Conservation (phyloP, 2,888 invertebrate genomes). For the Heliconius ethilla region DNA sequence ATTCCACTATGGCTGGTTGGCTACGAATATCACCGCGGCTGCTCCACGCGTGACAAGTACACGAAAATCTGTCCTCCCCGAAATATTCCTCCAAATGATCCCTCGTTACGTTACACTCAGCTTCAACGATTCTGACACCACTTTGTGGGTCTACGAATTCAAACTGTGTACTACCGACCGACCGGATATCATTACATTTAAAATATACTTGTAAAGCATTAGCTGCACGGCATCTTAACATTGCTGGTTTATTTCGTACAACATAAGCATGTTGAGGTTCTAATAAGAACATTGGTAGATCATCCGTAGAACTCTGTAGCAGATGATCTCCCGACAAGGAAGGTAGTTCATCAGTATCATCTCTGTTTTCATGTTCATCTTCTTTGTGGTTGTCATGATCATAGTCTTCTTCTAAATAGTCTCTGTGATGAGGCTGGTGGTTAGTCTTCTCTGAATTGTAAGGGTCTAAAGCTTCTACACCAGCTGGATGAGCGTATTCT, state of each 20-base stretch:
- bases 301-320: conserved; percentile 83
- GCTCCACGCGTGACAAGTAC: conserved; percentile 97
- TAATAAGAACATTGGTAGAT: conserved; percentile 91
- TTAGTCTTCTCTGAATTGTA: conserved; percentile 75
- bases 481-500: conserved; percentile 77
- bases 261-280: conserved; percentile 95
- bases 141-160: conserved; percentile 95
- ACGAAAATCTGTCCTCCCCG: conserved; percentile 93
- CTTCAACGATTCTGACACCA: conserved; percentile 93
- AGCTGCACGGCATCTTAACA: conserved; percentile 93
- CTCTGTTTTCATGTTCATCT: conserved; percentile 74
- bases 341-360: conserved; percentile 76
- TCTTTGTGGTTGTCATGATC: conserved; percentile 75
- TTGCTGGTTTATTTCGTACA: conserved; percentile 94
- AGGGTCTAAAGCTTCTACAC: conserved; percentile 76
- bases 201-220: conserved; percentile 94
- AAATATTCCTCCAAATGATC: conserved; percentile 97
- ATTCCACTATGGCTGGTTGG: conserved; percentile 92
- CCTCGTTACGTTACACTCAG: conserved; percentile 92
- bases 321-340: conserved; percentile 76
- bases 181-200: conserved; percentile 92
- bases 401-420: conserved; percentile 78
- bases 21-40: conserved; percentile 93
- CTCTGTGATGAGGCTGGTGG: conserved; percentile 66
- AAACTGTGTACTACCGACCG: conserved; percentile 86